phyloP scores from a whole-genome alignment of 2,797 vertebrate species.

The Poecilia wingei region DNA sequence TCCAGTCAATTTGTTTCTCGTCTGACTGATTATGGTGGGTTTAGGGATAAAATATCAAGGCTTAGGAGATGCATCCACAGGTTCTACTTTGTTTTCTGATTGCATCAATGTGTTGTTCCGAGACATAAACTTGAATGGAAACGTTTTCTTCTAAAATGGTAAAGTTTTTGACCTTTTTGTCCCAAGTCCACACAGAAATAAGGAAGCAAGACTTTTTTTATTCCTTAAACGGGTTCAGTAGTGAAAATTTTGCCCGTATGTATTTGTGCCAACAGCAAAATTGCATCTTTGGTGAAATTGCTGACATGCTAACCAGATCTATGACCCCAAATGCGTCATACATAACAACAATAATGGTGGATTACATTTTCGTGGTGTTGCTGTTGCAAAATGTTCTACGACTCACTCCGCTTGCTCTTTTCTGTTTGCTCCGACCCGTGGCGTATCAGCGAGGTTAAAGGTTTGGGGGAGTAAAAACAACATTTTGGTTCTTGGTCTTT shows the following conservation, averaged over 20 bases:
- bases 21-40: background rate
- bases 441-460: too few relatives aligned
- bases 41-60: background rate
- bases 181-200: background rate
- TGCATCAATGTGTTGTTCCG: background rate
- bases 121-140: background rate
- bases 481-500: too few relatives aligned
- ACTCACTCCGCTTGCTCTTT: too few relatives aligned
- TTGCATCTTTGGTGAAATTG: too few relatives aligned
- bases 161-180: background rate
- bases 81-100: background rate
- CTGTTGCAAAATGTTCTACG: background rate
- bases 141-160: background rate
- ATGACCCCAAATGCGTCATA: background rate
- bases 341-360: background rate
- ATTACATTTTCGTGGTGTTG: background rate
- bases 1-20: background rate
- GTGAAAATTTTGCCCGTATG: too few relatives aligned
- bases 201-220: background rate
- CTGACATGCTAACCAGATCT: background rate
- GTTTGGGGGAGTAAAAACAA: too few relatives aligned
- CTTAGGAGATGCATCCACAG: background rate
- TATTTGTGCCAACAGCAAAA: background rate
- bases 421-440: too few relatives aligned
- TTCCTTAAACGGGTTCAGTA: background rate